Percentiles rank a stretch among this genome's conserved stretches.
Evolutionary conservation across 2,797 vertebrate genomes (phyloP).

Genomic region (Phoebastria nigripes): DNA sequence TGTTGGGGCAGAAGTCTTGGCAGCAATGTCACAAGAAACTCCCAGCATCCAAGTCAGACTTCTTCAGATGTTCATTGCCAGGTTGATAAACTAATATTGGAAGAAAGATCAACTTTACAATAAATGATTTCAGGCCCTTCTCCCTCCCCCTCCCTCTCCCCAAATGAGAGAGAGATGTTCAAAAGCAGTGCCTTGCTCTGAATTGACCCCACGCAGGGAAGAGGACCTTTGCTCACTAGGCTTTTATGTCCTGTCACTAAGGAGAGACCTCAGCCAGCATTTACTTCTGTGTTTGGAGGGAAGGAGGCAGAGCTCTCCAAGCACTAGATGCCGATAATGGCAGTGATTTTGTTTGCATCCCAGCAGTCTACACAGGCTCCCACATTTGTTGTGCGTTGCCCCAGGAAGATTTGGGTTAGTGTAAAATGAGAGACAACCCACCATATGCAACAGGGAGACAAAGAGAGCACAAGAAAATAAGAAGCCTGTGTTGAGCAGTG

Average conservation of each 20-base stretch:
- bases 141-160: not conserved
- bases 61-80: constrained; percentile 76
- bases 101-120: not conserved
- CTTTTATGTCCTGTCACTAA: not conserved
- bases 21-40: not conserved
- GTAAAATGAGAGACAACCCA: not conserved
- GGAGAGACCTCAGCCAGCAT: not conserved
- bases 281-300: not conserved
- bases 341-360: not conserved
- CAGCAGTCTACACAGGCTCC: not conserved
- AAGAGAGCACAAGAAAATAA: not conserved
- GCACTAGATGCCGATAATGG: not conserved
- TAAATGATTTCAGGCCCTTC: not conserved
- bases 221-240: not conserved
- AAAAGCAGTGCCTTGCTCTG: not conserved
- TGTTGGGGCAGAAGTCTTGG: not conserved
- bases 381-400: not conserved
- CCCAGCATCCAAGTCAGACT: not conserved
- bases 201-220: not conserved
- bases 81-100: constrained; percentile 67
- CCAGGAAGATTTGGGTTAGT: not conserved
- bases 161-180: not conserved
- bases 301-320: not conserved
- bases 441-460: not conserved
- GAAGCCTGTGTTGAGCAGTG: not conserved